Evolutionary conservation across 2,888 invertebrate genomes (phyloP).

Genomic region (Amblyjoppa fuscipennis): DNA sequence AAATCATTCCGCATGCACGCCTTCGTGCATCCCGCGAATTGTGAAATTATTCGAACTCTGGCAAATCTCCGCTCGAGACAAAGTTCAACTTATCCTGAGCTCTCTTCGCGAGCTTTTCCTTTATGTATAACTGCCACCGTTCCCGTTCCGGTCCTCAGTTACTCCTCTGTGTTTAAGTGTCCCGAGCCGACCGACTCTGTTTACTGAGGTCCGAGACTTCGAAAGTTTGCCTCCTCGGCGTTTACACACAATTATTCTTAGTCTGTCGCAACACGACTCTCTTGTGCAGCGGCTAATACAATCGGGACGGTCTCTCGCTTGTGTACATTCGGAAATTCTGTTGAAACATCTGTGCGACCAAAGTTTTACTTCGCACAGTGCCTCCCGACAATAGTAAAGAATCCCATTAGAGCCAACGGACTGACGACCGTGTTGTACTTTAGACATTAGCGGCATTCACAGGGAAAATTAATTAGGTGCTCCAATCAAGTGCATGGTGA

Average conservation of each 20-base stretch:
- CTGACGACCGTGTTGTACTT: background rate
- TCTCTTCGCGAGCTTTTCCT: slow-evolving; percentile 10
- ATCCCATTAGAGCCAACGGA: background rate
- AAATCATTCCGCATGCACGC: slow-evolving; percentile 60
- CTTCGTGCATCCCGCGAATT: slow-evolving; percentile 42
- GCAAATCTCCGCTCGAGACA: slow-evolving; percentile 10
- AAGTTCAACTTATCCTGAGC: slow-evolving; percentile 46
- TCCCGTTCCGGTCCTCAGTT: background rate
- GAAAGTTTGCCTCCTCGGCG: slow-evolving; percentile 18
- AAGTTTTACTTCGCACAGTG: slow-evolving; percentile 2
- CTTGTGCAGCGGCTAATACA: slow-evolving; percentile 6
- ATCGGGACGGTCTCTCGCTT: background rate
- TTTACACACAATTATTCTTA: slow-evolving; percentile 32
- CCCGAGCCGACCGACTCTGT: slow-evolving; percentile 36
- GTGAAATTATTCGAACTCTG: slow-evolving; percentile 45
- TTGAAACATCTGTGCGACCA: slow-evolving; percentile 14
- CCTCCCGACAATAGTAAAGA: background rate
- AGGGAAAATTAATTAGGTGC: no score
- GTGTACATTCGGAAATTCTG: background rate
- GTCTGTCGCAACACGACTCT: slow-evolving; percentile 14
- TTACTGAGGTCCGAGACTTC: slow-evolving; percentile 33
- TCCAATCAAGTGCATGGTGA: no score
- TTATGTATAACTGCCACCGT: slow-evolving; percentile 6
- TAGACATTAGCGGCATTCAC: background rate
- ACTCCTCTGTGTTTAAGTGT: slow-evolving; percentile 26